Base-by-base conservation (phyloP, 2,797 vertebrate genomes). In the Ceryle rudis region DNA sequence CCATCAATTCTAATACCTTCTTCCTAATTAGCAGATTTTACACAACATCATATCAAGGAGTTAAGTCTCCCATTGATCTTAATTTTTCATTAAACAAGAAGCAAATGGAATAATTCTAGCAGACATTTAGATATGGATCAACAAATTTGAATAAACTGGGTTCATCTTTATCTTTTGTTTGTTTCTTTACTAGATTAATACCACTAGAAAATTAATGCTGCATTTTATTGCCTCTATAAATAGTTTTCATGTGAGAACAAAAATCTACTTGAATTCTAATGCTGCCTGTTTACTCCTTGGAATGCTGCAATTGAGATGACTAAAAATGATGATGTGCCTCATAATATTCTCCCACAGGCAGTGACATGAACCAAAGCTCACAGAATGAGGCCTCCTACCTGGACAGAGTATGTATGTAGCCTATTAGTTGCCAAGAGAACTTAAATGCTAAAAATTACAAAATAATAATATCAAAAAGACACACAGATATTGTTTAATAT, bases 281-380 rank as follows among this genome's bases (percentile, higher is more conserved):
- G 46, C 17, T 81, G 25, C 46, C 14, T 85, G 52, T 93, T 95
- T 93, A 49, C 57, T 96, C 66, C 77, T 74, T 81, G 65, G 60
- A 95, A 94, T 88, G 77, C 39, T 89, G 67, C 77, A 86, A 54
- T 90, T 92, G 73, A 94, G 73, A 52, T 72, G 88, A 82, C 79
- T 81, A 57, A 83, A 95, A 95, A 86, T 94, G n/a, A 57, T 74
- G 29, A 84, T 95, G 85, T 96, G 54, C 21, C 42, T 90, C 39
- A 73, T 94, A 87, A 54, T 95, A 29, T 97, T 97, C 18, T 96
- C 95, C 74, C 67, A 66, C 96, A 98, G 98, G 94, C 64, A 70
- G 26, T 35, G 66, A 37, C 26, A 37, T 4, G 25, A 96, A 29
- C 66, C 84, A 83, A 41, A 86, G 84, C 51, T 79, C 66, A 80